These are phyloP conservation scores for Plestiodon gilberti DNA, from an alignment of 2,113 vertebrate genomes.

Conservation along the genomic window DNA sequence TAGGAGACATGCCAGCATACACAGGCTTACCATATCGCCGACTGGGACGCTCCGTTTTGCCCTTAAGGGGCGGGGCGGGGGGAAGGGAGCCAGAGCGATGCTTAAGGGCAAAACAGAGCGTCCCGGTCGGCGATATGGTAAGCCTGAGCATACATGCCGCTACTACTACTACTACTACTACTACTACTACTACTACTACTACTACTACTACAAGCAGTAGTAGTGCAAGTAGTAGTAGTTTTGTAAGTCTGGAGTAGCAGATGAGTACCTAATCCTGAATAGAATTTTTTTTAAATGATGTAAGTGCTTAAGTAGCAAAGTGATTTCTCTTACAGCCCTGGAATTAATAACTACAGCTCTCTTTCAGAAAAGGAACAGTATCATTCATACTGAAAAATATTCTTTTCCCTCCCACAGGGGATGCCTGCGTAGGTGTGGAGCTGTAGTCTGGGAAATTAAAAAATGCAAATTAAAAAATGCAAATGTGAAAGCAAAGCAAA, in stretches of 20 bases:
- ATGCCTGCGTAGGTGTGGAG: conserved; percentile 74
- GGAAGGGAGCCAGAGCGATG: too few species aligned
- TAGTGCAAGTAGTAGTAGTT: too few species aligned
- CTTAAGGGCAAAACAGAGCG: too few species aligned
- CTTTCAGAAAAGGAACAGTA: conserved; percentile 70
- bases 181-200: too few species aligned
- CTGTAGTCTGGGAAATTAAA: conserved; percentile 80
- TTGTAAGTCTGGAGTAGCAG: conserved; percentile 47
- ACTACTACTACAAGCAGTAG: too few species aligned
- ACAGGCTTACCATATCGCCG: too few species aligned
- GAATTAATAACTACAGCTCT: conserved; percentile 71
- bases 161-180: too few species aligned
- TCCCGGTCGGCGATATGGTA: too few species aligned
- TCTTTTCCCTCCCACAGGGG: conserved; percentile 70
- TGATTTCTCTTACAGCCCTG: conserved; percentile 59
- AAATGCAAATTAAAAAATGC: conserved; percentile 82
- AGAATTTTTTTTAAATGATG: not conserved
- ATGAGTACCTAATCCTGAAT: conserved; percentile 44
- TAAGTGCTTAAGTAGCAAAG: conserved; percentile 58
- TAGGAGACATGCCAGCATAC: too few species aligned
- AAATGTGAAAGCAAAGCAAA: conserved; percentile 74
- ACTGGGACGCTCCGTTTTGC: too few species aligned
- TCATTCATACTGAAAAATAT: conserved; percentile 76
- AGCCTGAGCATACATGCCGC: too few species aligned
- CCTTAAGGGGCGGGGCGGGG: too few species aligned